Evolutionary conservation across 1,140 invertebrate genomes (phyloP), one percentile per base, ranked within the genome.

Genomic region (Scaptodrosophila lebanonensis): DNA sequence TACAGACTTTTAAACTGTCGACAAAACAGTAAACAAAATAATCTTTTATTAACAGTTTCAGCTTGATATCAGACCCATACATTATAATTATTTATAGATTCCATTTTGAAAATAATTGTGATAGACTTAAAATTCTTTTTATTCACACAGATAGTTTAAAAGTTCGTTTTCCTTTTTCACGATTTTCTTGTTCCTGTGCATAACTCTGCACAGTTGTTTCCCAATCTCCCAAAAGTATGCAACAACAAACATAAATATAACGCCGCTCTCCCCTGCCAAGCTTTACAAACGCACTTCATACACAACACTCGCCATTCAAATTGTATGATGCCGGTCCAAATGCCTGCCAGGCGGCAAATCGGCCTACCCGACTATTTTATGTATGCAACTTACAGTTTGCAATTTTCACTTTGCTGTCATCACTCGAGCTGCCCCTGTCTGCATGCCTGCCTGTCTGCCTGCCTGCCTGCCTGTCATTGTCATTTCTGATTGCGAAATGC

Each of bases 341-440:
- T 40, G 48, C 18, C 32, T 27, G 32, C 17, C 13, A 44, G 13
- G n/a, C 17, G 30, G 38, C 30, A 38, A 7, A 12, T 22, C 51
- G 47, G 54, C 49, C 36, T 47, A n/a, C n/a, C 49, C 54, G 50
- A 29, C 61, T 66, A 49, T 61, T 62, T n/a, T 62, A 66, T 66
- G 63, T 50, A 66, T 65, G 50, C 62, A 49, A 53, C 58, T 56
- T 62, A 45, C 63, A 51, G 51, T 47, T 25, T 51, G 58, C 58
- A 66, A 62, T 66, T 62, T 62, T 47, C 51, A 51, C 57, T 45
- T 59, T 43, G 57, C 39, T 11, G 22, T 25, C 22, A 25, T 3
- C 22, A 25, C 22, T 25, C 8, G 22, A n/a, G n/a, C n/a, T n/a
- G n/a, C n/a, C n/a, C 30, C 17, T 43, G 16, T 8, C 18, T 9